Evolutionary conservation across 2,797 vertebrate species (phyloP).

Genomic region (Anguilla megastoma): DNA sequence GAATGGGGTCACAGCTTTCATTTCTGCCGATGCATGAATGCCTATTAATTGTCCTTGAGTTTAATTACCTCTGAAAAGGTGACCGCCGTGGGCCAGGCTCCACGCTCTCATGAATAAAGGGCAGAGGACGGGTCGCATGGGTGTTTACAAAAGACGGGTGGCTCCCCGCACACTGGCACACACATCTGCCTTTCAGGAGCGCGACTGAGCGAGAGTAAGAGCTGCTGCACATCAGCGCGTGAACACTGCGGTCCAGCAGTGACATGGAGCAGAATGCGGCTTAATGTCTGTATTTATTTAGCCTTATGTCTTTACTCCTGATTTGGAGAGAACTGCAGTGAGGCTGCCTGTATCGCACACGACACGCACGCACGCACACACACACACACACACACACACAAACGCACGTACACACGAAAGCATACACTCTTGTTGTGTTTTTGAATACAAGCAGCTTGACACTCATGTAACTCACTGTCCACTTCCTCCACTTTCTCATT

Average conservation of each 20-base stretch:
- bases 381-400: not conserved
- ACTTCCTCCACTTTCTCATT: not conserved
- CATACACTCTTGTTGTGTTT: not conserved
- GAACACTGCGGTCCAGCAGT: not conserved
- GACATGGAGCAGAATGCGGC: not conserved
- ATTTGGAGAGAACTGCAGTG: not conserved
- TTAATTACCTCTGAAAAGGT: conserved; percentile 28
- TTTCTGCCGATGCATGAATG: not conserved
- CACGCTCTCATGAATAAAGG: not conserved
- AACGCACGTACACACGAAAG: not conserved
- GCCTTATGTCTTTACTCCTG: not conserved
- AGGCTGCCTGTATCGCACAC: not conserved
- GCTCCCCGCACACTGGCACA: not conserved
- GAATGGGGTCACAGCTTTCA: conserved; percentile 7
- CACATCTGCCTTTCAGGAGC: not conserved
- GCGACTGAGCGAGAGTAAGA: not conserved
- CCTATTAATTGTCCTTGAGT: conserved; percentile 20
- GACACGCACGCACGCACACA: not conserved
- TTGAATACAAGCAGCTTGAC: not conserved
- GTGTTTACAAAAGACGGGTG: conserved; percentile 10
- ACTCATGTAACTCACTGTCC: not conserved
- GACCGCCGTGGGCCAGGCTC: not conserved
- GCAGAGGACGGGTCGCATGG: not conserved
- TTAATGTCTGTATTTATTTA: not conserved
- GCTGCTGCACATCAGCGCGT: not conserved